phyloP scores from a whole-genome alignment of 2,888 invertebrate genomes.

The Stenodema calcarata region DNA sequence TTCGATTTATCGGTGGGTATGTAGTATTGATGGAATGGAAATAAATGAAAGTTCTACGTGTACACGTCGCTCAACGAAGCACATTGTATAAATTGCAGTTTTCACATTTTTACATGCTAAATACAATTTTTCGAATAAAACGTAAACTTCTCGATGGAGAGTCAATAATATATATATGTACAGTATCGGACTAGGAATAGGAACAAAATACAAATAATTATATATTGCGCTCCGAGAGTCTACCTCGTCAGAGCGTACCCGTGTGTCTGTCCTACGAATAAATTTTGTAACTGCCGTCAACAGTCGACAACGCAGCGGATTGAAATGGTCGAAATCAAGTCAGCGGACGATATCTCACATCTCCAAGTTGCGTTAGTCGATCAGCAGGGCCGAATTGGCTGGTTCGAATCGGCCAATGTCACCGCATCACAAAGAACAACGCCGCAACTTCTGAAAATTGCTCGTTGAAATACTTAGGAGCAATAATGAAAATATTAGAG shows the following conservation, averaged over 20 bases:
- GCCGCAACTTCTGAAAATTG: not conserved
- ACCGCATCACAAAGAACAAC: not conserved
- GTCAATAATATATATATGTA: not conserved
- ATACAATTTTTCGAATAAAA: not conserved
- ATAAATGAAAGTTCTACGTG: too few species aligned
- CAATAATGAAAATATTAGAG: too few species aligned
- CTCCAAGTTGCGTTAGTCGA: not conserved
- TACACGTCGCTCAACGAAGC: not conserved
- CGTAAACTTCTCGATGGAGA: not conserved
- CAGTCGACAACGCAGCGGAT: not conserved
- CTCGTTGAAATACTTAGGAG: too few species aligned
- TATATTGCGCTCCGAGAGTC: not conserved
- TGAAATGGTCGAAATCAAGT: not conserved
- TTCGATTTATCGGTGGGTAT: too few species aligned
- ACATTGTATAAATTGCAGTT: not conserved
- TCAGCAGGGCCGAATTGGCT: not conserved
- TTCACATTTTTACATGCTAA: not conserved
- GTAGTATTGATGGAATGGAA: too few species aligned
- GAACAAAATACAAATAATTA: slow-evolving; percentile 22
- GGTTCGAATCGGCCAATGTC: not conserved
- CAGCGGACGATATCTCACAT: not conserved
- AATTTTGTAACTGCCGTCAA: slow-evolving; percentile 6
- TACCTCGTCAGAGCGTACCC: slow-evolving; percentile 38
- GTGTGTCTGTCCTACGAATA: slow-evolving; percentile 34
- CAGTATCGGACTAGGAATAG: slow-evolving; percentile 22